A percentile compares a stretch with the other conserved stretches of the same genome.
These are phyloP conservation scores for Sylvicapra grimmia DNA, from an alignment of 2,113 vertebrate species.

Conservation along the genomic window DNA sequence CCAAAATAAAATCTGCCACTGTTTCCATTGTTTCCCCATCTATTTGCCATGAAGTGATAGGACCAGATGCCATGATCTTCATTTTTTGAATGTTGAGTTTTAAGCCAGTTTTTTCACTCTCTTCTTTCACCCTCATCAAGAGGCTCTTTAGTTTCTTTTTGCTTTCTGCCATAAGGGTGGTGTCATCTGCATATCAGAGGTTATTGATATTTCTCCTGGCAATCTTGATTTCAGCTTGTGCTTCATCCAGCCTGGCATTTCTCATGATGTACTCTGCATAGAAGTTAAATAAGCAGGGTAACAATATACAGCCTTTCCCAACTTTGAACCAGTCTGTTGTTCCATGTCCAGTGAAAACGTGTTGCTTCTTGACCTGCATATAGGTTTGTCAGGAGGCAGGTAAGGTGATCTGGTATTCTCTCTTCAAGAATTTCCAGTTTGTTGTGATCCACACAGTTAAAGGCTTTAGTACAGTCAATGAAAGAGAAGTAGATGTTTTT, in stretches of 20 bases:
- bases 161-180: background rate
- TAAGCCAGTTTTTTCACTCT: background rate
- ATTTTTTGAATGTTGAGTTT: background rate
- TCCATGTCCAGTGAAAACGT: background rate
- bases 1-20: background rate
- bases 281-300: background rate
- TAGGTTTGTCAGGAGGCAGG: background rate
- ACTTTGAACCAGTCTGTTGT: background rate
- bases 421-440: background rate
- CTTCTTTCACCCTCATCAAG: background rate
- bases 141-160: background rate
- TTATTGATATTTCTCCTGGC: background rate
- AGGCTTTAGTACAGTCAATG: background rate
- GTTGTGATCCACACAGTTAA: background rate
- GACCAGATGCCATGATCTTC: background rate
- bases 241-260: background rate
- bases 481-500: background rate
- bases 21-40: background rate
- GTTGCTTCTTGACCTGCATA: background rate
- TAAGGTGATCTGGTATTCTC: background rate
- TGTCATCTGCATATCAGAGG: background rate
- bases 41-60: background rate
- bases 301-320: background rate
- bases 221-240: background rate
- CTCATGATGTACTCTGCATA: background rate